A percentile compares a stretch with the other conserved stretches of the same genome.
Evolutionary conservation across 2,797 vertebrate species (phyloP).

Genomic region (Hirundo rustica): DNA sequence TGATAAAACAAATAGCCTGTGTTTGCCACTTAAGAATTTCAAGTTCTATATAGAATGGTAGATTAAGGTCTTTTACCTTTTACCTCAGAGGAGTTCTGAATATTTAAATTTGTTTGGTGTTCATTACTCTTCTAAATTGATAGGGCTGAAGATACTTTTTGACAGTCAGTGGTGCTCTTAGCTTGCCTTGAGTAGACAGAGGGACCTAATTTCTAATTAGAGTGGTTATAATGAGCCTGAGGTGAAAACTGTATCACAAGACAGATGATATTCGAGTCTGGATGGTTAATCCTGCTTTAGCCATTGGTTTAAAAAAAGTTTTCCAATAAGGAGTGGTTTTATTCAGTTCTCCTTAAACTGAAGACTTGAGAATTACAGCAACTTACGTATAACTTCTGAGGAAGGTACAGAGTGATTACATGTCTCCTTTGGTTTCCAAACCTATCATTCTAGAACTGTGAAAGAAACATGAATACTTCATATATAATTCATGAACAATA

Average conservation of each 20-base stretch:
- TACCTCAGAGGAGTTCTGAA: background rate
- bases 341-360: background rate
- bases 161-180: background rate
- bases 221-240: background rate
- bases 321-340: background rate
- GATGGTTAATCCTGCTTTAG: conserved; percentile 17
- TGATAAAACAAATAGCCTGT: background rate
- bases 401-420: background rate
- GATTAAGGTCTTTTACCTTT: background rate
- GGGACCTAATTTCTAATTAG: background rate
- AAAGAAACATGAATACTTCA: background rate
- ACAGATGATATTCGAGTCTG: background rate
- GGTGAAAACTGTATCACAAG: background rate
- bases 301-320: background rate
- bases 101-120: background rate
- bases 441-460: background rate
- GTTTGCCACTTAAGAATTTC: background rate
- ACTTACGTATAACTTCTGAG: background rate
- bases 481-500: background rate
- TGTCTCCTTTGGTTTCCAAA: background rate
- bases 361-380: background rate
- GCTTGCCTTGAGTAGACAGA: background rate
- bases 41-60: background rate
- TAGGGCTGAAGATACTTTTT: background rate
- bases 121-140: background rate